These are phyloP conservation scores for Melozone crissalis DNA, from an alignment of 2,113 vertebrate genomes.

Conservation along the genomic window DNA sequence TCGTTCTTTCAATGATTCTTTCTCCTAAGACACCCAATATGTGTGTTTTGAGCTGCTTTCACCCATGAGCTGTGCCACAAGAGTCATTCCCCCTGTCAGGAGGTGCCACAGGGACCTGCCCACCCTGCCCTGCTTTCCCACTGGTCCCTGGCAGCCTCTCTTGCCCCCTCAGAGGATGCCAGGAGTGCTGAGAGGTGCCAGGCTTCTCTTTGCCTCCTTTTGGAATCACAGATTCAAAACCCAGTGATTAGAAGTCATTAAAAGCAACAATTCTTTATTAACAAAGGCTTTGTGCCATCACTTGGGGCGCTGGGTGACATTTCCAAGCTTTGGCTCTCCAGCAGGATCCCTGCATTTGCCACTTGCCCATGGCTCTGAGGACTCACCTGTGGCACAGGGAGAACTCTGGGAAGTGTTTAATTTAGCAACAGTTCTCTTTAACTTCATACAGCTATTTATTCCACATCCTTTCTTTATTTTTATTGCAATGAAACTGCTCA, in stretches of 20 bases:
- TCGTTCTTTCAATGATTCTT: not conserved
- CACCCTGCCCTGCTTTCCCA: not conserved
- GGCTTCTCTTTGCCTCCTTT: conserved; percentile 16
- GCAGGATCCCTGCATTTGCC: not conserved
- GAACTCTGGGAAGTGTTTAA: not conserved
- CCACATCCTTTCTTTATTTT: not conserved
- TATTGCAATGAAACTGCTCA: not conserved
- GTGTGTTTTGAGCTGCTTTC: not conserved
- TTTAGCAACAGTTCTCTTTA: not conserved
- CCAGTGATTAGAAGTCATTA: conserved; percentile 26
- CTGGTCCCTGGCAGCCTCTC: not conserved
- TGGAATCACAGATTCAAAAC: not conserved
- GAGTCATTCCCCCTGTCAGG: not conserved
- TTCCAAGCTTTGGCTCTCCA: not conserved
- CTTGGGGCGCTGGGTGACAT: not conserved
- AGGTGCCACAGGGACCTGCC: not conserved
- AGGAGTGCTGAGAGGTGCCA: not conserved
- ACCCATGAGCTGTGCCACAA: not conserved
- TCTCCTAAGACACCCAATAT: not conserved
- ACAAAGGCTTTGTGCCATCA: not conserved
- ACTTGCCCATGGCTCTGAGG: rapidly evolving
- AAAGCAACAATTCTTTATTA: conserved; percentile 32
- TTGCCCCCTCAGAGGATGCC: not conserved
- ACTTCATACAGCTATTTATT: not conserved
- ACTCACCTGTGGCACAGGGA: not conserved